A percentile compares a stretch with the other conserved stretches of the same genome.
Evolutionary conservation across 2,797 vertebrate genomes (phyloP).

Genomic region (Chaunax sp.): DNA sequence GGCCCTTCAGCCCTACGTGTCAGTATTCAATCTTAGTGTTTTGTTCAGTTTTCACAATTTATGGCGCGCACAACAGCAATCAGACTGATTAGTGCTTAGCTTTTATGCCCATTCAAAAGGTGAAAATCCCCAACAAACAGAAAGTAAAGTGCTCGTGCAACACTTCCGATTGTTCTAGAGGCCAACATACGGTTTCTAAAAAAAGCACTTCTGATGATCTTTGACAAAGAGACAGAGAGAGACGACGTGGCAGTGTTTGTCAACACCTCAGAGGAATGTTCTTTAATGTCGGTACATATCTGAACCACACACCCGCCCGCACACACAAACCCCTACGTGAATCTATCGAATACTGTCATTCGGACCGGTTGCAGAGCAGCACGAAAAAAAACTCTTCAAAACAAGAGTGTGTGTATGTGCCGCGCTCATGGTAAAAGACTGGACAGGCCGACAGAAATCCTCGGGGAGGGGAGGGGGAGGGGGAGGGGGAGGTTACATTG

Average conservation of each 20-base stretch:
- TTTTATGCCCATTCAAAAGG: slow-evolving; percentile 47
- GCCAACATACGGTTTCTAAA: slow-evolving; percentile 71
- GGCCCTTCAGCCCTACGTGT: slow-evolving; percentile 56
- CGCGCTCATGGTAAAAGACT: slow-evolving; percentile 60
- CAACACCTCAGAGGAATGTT: slow-evolving; percentile 83
- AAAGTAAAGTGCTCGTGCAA: slow-evolving; percentile 85
- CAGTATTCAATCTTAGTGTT: slow-evolving; percentile 65
- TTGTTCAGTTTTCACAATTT: slow-evolving; percentile 57
- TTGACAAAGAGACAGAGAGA: slow-evolving; percentile 47
- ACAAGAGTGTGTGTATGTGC: slow-evolving; percentile 66
- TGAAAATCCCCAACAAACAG: slow-evolving; percentile 43
- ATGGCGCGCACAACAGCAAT: slow-evolving; percentile 55
- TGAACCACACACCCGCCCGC: slow-evolving; percentile 67
- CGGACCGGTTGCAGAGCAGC: slow-evolving; percentile 60
- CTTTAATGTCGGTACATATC: slow-evolving; percentile 82
- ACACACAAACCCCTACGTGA: slow-evolving; percentile 62
- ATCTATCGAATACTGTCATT: slow-evolving; percentile 86
- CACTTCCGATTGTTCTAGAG: slow-evolving; percentile 80
- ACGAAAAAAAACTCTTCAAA: slow-evolving; percentile 68
- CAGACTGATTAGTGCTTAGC: slow-evolving; percentile 42
- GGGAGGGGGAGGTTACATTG: slow-evolving; percentile 76
- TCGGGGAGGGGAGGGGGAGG: slow-evolving; percentile 39
- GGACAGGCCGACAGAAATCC: slow-evolving; percentile 50
- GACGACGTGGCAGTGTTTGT: slow-evolving; percentile 73
- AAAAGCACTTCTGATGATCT: slow-evolving; percentile 70